Percentiles rank a stretch among this genome's conserved stretches.
Conservation (phyloP, 2,797 vertebrate species). For the Premnoplex brunnescens region DNA sequence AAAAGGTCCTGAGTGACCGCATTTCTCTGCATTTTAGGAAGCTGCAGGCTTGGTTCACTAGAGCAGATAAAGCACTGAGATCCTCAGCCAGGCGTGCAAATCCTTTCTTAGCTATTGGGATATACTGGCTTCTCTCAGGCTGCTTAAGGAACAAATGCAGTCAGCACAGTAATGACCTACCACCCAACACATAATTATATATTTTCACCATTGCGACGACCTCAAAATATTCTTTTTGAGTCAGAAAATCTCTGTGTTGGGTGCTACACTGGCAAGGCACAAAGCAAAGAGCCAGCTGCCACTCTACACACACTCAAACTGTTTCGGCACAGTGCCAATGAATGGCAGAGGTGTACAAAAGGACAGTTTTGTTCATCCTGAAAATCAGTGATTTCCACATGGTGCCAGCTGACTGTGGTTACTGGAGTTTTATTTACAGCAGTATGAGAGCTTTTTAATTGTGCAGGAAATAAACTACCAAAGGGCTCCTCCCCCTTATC, state of each 20-base stretch:
- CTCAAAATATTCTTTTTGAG: neutral
- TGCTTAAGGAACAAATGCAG: slow-evolving; percentile 53
- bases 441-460: slow-evolving; percentile 29
- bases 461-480: slow-evolving; percentile 5
- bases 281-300: neutral
- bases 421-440: slow-evolving; percentile 26
- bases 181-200: neutral
- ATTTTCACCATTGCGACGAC: neutral
- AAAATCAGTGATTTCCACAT: neutral
- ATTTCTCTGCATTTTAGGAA: slow-evolving; percentile 12
- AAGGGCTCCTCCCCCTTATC: neutral
- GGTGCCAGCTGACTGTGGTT: neutral
- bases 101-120: slow-evolving; percentile 61
- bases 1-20: slow-evolving; percentile 1
- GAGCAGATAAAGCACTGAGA: slow-evolving; percentile 58
- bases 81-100: slow-evolving; percentile 44
- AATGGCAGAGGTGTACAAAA: slow-evolving; percentile 10
- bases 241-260: neutral
- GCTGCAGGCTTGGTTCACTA: slow-evolving; percentile 48
- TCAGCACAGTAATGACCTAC: slow-evolving; percentile 39
- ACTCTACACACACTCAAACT: neutral
- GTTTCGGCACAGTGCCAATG: neutral
- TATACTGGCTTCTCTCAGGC: slow-evolving; percentile 44
- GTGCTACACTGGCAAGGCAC: neutral
- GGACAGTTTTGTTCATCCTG: neutral